These are phyloP conservation scores for Odontomachus brunneus DNA, from an alignment of 1,140 invertebrate species.

Conservation along the genomic window DNA sequence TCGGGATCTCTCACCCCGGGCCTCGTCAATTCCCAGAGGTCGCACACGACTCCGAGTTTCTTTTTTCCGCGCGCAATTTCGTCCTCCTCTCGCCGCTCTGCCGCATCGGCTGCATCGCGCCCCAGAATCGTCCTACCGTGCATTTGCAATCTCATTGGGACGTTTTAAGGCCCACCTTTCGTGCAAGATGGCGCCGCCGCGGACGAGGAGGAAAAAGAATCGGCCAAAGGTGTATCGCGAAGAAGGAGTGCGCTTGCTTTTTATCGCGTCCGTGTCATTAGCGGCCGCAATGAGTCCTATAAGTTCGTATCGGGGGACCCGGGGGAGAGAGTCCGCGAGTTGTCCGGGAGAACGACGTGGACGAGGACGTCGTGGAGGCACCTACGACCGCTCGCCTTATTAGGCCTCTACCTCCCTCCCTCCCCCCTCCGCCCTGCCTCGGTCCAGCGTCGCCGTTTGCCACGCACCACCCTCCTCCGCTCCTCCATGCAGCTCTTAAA, in stretches of 20 bases:
- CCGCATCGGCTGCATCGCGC: background rate
- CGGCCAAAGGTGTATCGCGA: constrained; percentile 1
- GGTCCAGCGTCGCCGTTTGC: constrained; percentile 5
- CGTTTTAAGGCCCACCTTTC: constrained; percentile 64
- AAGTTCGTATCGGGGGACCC: constrained; percentile 64
- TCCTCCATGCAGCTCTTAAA: constrained; percentile 70
- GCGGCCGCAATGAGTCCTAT: constrained; percentile 63
- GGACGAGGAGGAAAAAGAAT: constrained; percentile 5
- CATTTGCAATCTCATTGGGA: constrained; percentile 61
- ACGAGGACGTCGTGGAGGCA: constrained; percentile 53
- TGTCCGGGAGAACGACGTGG: constrained; percentile 14
- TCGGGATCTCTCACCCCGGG: background rate
- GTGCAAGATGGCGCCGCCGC: constrained; percentile 50
- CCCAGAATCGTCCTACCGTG: constrained; percentile 48
- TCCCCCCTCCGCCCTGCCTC: background rate
- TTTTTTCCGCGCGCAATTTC: constrained; percentile 40
- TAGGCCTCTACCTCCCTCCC: constrained; percentile 48
- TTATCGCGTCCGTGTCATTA: constrained; percentile 71
- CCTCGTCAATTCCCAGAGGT: constrained; percentile 28
- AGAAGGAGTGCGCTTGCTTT: constrained; percentile 56
- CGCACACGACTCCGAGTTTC: constrained; percentile 1
- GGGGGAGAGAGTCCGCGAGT: constrained; percentile 7
- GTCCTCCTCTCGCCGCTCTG: background rate
- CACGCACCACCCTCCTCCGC: constrained; percentile 1
- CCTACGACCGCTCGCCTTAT: constrained; percentile 72